These are phyloP conservation scores for Nemopilema nomurai DNA, from an alignment of 30 jellyfish, hydroid and myxozoan species.

Conservation along the genomic window DNA sequence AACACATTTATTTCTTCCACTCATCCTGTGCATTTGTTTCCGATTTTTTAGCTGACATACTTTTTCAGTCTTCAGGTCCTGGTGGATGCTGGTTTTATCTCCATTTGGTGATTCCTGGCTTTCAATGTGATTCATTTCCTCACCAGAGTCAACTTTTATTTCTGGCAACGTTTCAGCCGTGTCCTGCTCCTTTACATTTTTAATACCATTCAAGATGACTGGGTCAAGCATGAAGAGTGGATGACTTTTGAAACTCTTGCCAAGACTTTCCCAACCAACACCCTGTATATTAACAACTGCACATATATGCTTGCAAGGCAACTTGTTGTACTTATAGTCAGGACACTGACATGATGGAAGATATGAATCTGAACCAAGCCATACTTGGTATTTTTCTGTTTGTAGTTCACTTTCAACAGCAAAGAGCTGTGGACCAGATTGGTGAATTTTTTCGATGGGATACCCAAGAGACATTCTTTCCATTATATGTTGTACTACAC, in stretches of 20 bases:
- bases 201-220: neutral
- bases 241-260: conserved; percentile 16
- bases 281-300: conserved; percentile 20
- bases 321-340: conserved; percentile 2
- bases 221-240: conserved; percentile 30
- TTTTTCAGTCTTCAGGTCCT: neutral
- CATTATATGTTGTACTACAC: conserved; percentile 15
- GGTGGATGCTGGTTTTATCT: neutral
- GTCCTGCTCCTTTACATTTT: neutral
- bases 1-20: conserved; percentile 2
- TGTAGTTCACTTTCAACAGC: conserved; percentile 16
- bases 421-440: neutral
- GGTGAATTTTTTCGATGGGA: neutral
- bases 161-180: neutral
- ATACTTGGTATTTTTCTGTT: conserved; percentile 6
- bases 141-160: neutral
- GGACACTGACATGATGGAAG: conserved; percentile 49
- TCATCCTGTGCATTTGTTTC: neutral
- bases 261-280: conserved; percentile 38
- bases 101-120: neutral
- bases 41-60: neutral
- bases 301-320: conserved; percentile 51
- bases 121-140: neutral
- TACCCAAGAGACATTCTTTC: conserved; percentile 5
- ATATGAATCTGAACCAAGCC: conserved; percentile 35